phyloP scores from a whole-genome alignment of 2,888 invertebrate genomes.

The Iphiclides podalirius region DNA sequence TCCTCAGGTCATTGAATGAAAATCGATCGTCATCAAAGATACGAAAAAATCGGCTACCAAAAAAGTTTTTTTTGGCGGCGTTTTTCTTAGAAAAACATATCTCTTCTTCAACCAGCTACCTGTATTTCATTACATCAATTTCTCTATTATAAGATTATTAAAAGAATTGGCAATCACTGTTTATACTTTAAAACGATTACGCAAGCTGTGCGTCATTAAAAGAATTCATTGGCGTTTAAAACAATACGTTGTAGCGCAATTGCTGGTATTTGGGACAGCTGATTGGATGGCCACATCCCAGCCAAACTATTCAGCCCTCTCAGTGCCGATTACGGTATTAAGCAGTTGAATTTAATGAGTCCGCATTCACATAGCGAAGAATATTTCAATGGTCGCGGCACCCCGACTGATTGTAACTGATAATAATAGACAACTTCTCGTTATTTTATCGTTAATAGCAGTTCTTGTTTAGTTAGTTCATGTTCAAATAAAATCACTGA shows the following conservation, averaged over 20 bases:
- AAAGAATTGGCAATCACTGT: too few species aligned
- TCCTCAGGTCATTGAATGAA: too few species aligned
- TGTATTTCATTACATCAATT: too few species aligned
- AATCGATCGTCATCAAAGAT: too few species aligned
- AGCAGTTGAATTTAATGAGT: conserved; percentile 21
- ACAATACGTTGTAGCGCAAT: neutral
- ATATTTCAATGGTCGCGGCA: neutral
- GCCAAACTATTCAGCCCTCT: neutral
- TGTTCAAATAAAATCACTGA: too few species aligned
- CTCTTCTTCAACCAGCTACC: too few species aligned
- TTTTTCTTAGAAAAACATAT: too few species aligned
- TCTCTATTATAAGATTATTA: too few species aligned
- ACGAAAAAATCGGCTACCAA: too few species aligned
- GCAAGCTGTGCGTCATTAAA: neutral
- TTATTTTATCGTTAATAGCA: too few species aligned
- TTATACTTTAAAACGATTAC: neutral
- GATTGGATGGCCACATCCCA: conserved; percentile 4
- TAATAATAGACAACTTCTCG: neutral
- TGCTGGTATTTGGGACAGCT: neutral
- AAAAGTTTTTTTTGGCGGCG: too few species aligned
- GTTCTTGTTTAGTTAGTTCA: too few species aligned
- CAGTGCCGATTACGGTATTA: conserved; percentile 38
- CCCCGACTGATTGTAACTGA: neutral
- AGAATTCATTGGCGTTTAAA: neutral
- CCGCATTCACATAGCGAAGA: neutral